Percentiles rank a stretch among this genome's conserved stretches.
Conservation (phyloP, 2,888 invertebrate species). For the Sympetrum striolatum region DNA sequence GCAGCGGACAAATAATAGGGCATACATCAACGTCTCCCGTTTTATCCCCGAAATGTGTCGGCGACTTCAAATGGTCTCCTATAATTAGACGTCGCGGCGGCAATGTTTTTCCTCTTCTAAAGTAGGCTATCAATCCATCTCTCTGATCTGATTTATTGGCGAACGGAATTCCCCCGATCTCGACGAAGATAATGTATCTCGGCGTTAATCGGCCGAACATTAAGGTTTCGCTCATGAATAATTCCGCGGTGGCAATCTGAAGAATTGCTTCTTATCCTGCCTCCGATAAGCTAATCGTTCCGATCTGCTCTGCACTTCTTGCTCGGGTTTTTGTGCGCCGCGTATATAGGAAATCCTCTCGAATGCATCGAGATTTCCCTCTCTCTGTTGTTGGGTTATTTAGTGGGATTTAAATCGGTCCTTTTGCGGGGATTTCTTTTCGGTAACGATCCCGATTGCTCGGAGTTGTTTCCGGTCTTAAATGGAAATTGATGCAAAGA, state of each 20-base stretch:
- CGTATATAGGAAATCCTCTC: too few species aligned
- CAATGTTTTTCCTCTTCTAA: neutral
- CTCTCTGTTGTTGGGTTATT: too few species aligned
- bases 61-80: constrained; percentile 1
- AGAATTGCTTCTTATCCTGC: neutral
- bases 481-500: too few species aligned
- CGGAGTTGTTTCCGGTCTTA: too few species aligned
- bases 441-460: too few species aligned
- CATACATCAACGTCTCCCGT: neutral
- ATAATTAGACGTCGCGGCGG: neutral
- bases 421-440: too few species aligned
- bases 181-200: neutral
- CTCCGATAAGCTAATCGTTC: too few species aligned
- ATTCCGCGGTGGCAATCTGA: neutral
- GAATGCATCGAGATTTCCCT: too few species aligned
- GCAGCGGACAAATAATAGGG: neutral
- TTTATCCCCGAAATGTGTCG: neutral
- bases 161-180: neutral
- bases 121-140: neutral
- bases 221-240: neutral
- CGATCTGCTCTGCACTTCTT: too few species aligned
- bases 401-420: too few species aligned
- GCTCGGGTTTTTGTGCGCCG: too few species aligned
- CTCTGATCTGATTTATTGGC: neutral
- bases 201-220: neutral